Evolutionary conservation across 1,140 invertebrate genomes (phyloP), one percentile per base, ranked within the genome.

Genomic region (Lasioglossum baleicum): DNA sequence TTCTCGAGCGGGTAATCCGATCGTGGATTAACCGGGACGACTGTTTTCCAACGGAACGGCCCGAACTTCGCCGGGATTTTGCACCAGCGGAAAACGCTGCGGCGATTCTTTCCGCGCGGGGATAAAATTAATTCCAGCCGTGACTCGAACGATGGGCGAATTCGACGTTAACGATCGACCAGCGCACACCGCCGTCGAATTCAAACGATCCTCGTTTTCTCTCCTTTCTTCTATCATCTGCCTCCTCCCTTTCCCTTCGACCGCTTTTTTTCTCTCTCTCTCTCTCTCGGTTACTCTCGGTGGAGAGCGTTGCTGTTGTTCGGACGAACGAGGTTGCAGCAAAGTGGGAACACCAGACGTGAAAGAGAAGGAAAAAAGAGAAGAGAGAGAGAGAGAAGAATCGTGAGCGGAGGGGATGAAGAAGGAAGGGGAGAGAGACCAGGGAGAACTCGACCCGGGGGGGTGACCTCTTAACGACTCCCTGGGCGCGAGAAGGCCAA

Each of bases 381-480:
- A 10, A 5, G 26, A 8, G 13, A 22, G 26, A 8, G 13, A 22
- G 15, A 60, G 22, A 60, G 20, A 26, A 71, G 56, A 6, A 73
- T n/a, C 63, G 8, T 26, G 53, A 20, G 51, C 10, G n/a, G 77
- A 22, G 53, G 22, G 42, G 35, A 22, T 48, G 61, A 40, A 53
- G 80, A 35, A 31, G 26, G 64, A 56, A 42, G 35, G 66, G 48
- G 66, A n/a, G n/a, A n/a, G 48, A 48, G 70, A 58, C 65, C 67
- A 17, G 61, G 44, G 48, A 35, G 61, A 61, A 72, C 44, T 72
- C 69, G 68, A 82, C 61, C 61, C 22, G 26, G 20, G 10, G 53
- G 56, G 78, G 76, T 67, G 82, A 84, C 75, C 84, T 88, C 84
- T 88, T 88, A 89, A 90, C 85, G 88, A 87, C 78, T 79, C 86